These are phyloP conservation scores for Noctilio leporinus DNA, from an alignment of 2,113 vertebrate species.

Conservation along the genomic window DNA sequence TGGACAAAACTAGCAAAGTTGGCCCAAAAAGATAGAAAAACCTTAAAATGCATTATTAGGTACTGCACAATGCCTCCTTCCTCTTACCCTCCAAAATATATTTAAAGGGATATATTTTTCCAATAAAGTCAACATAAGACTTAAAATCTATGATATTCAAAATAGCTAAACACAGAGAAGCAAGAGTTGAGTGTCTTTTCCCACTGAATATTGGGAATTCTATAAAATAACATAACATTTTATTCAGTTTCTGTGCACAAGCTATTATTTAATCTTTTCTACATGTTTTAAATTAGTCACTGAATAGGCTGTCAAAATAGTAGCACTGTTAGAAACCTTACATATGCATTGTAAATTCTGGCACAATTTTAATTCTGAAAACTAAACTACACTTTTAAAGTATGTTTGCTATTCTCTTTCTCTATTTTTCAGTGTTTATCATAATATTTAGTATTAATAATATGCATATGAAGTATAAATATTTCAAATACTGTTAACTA, in stretches of 20 bases:
- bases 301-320: conserved; percentile 28
- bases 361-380: conserved; percentile 33
- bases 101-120: background rate
- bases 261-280: conserved; percentile 15
- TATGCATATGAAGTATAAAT: background rate
- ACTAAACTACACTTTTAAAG: conserved; percentile 26
- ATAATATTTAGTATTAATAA: conserved; percentile 56
- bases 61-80: background rate
- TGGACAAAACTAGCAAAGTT: background rate
- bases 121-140: background rate
- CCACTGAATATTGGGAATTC: background rate
- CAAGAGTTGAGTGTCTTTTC: background rate
- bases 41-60: background rate
- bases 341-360: background rate
- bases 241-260: conserved; percentile 20
- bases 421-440: conserved; percentile 33
- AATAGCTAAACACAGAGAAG: background rate
- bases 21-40: background rate
- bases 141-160: background rate
- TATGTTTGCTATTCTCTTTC: conserved; percentile 5
- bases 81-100: background rate
- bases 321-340: conserved; percentile 8
- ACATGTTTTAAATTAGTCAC: background rate
- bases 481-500: conserved; percentile 4
- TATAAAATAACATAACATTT: background rate